Base-by-base conservation (phyloP, 2,797 vertebrate species). In the Australoheros facetus region DNA sequence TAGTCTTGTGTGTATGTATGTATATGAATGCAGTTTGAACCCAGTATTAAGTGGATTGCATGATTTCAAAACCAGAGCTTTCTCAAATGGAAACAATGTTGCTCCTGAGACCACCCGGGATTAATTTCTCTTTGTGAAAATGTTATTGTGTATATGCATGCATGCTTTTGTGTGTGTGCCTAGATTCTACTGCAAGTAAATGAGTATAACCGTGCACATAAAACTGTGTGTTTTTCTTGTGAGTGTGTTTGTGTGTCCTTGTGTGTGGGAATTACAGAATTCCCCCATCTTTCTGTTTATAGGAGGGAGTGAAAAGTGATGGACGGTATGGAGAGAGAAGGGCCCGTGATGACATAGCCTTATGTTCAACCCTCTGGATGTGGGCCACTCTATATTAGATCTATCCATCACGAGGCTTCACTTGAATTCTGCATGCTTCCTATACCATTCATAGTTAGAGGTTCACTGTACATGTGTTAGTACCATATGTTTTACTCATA, bases 261-360 rank as follows among this genome's bases (percentile, higher is more conserved):
- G 79, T 88, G 77, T 86, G 91, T 87, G 82, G 89, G 87, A 91
- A 88, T 87, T 83, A 56, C 82, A 66, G 79, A 89, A 88, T 89
- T 51, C 81, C 86, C 73, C 72, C 77, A 71, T 92, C 84, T 78
- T 81, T 78, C 87, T 89, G 87, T 91, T 92, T 90, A 87, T 94
- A 82, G 77, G 84, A 85, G 86, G 88, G 83, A 93, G 90, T 91
- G 90, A 87, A 92, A 88, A 85, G 85, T 91, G 89, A 92, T 91
- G 84, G 91, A 91, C 88, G 87, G 78, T 87, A 92, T 90, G 87
- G 87, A 87, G 80, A 91, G 77, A 92, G 89, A 88, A 86, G 79
- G 91, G 77, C 83, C 86, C 77, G 86, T 94, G 92, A 93, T 93
- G 93, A 93, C 89, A 91, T 93, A 90, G 90, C 91, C 92, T 91